Base-by-base conservation (phyloP, 2,888 invertebrate species). In the Ischnura elegans region DNA sequence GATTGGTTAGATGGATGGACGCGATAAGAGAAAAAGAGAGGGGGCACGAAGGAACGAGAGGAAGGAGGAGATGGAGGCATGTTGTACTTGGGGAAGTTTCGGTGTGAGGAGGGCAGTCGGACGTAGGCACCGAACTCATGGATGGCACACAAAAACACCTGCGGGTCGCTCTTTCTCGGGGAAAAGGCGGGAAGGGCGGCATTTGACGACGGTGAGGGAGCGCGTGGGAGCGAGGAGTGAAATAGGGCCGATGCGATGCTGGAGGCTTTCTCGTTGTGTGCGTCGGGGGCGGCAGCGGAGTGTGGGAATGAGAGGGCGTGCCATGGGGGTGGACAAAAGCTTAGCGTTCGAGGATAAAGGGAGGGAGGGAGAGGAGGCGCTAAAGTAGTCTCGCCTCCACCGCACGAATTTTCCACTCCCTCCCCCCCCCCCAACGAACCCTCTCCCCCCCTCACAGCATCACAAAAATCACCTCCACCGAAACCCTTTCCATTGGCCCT, bases 371-470 rank as follows among this genome's bases (percentile, higher is more conserved):
- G n/a, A n/a, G 55, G 55, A 87, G 51, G 90, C 61, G 90, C 61
- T 55, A 55, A 61, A 55, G 90, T 21, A 90, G 51, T 86, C 86
- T 86, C 86, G 86, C 43, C 86, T 46, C 45, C 86, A 76, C 76
- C 76, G 36, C 76, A 86, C 46, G 86, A 86, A 19, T 86, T 86
- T 46, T 43, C n/a, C 85, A 16, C 85, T 10, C 29, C 10, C 8
- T 25, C 36, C 45, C 2, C 25, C 10, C 42, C 25, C 45, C 42
- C 21, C 36, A 6, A 42, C 21, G 13, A 6, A 42, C 86, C 25
- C 86, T 2, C 6, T 45, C 46, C 45, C 45, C n/a, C 86, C 86
- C 5, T 25, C 5, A 43, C 86, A 45, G 13, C 86, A 43, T 46
- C 86, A 43, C 46, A 86, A 42, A 42, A n/a, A 42, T 51, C 47